Evolutionary conservation across 1,140 invertebrate genomes (phyloP).

Genomic region (Cataglyphis hispanica): DNA sequence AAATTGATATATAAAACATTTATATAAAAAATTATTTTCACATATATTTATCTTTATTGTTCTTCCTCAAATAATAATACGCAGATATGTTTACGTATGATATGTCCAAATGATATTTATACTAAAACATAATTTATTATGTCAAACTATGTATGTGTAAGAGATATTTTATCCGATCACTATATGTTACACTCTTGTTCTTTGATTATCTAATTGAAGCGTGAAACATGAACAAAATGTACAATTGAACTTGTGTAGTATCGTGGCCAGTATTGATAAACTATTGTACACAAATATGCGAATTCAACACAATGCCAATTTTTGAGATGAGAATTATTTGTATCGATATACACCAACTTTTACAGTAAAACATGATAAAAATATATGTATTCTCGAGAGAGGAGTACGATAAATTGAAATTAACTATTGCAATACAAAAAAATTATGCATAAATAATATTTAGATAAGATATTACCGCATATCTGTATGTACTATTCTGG

Average conservation of each 20-base stretch:
- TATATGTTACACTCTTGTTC: conserved; percentile 45
- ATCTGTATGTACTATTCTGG: conserved; percentile 38
- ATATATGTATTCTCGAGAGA: conserved; percentile 12
- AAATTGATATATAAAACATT: conserved; percentile 64
- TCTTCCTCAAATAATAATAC: conserved; percentile 71
- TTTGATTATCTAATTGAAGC: background rate
- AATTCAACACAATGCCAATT: conserved; percentile 53
- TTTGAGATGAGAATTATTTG: conserved; percentile 59
- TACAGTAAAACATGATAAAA: conserved; percentile 30
- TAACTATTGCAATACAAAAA: conserved; percentile 20
- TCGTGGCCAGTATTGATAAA: conserved; percentile 36
- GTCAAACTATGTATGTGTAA: conserved; percentile 60
- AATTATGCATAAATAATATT: conserved; percentile 33
- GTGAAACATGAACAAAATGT: conserved; percentile 34
- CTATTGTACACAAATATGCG: conserved; percentile 1
- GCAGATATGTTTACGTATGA: conserved; percentile 62
- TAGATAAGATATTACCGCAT: conserved; percentile 50
- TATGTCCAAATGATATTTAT: conserved; percentile 69
- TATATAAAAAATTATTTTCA: conserved; percentile 69
- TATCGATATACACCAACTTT: conserved; percentile 53
- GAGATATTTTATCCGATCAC: conserved; percentile 54
- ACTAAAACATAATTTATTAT: conserved; percentile 65
- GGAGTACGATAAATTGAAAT: conserved; percentile 51
- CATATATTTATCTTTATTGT: conserved; percentile 69
- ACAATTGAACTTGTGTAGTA: conserved; percentile 28